phyloP scores from a whole-genome alignment of 2,797 vertebrate species.

The Onychomys arenicola region DNA sequence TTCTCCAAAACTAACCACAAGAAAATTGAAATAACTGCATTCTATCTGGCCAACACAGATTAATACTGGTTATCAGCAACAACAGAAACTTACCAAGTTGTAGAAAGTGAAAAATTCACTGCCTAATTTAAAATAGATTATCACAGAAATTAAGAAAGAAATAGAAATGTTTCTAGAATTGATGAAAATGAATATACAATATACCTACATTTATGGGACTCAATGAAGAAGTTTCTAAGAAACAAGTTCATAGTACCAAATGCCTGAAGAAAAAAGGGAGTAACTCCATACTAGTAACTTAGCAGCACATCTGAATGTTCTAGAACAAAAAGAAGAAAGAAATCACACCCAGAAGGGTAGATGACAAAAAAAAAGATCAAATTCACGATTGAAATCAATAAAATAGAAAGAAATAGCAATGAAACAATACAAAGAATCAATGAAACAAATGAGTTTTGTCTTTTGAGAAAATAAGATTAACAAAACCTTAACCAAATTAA shows the following conservation, averaged over 20 bases:
- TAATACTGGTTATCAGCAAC: neutral
- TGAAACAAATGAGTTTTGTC: neutral
- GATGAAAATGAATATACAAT: neutral
- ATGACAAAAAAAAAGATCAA: neutral
- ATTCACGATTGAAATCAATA: neutral
- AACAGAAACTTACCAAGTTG: neutral
- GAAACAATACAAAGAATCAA: neutral
- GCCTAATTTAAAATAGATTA: neutral
- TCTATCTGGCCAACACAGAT: neutral
- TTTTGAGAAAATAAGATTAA: neutral
- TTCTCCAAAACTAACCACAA: neutral
- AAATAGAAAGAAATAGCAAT: neutral
- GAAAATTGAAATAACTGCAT: neutral
- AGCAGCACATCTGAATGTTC: neutral
- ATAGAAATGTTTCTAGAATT: neutral
- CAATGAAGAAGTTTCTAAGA: neutral
- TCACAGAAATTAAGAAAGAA: neutral
- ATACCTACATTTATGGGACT: neutral
- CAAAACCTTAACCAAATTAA: neutral
- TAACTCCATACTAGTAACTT: neutral
- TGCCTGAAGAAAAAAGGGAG: neutral
- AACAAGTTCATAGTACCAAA: neutral
- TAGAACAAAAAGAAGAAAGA: no score
- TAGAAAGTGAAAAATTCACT: no score
- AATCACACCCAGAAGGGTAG: neutral